Evolutionary conservation across 2,888 invertebrate genomes (phyloP), one percentile per base, ranked within the genome.

Genomic region (Pardosa pseudoannulata): DNA sequence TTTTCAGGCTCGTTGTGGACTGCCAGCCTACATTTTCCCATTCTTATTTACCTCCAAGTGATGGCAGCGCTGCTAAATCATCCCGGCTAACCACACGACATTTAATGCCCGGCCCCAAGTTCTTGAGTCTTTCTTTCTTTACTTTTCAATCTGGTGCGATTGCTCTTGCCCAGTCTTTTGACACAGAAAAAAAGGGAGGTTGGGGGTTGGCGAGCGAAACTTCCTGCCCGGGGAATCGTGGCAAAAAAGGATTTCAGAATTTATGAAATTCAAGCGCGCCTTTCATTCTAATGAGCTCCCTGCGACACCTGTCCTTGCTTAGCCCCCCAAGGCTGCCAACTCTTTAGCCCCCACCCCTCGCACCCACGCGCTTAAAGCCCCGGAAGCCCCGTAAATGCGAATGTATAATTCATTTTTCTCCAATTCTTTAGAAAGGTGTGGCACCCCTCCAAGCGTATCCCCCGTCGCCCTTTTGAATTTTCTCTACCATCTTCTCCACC

Each of bases 391-490:
- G 72, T 68, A 76, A 85, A 85, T 85, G 78, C 78, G 73, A 78
- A 85, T 85, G 83, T 85, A 85, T 85, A 85, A 85, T 85, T 85
- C 83, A 85, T 85, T 85, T 85, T 85, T 85, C 83, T 85, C 78
- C 83, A 85, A 85, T 85, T 85, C 83, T 85, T 85, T 85, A 67
- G 83, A 85, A 85, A 85, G 83, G 83, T 78, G 76, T 65, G 82
- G 27, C 19, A 31, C 76, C 46, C 64, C 76, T 50, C 76, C 72
- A 72, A 46, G 68, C 71, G 71, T 72, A 67, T 65, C 71, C 72
- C 41, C 50, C 64, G 68, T 72, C 64, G 28, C 70, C 70, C 82
- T 82, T 65, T 72, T 46, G 78, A 50, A 64, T 29, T 71, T 72
- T 72, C 64, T n/a, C 79, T 19, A n/a, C 27, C 27, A 46, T 81